A percentile compares a stretch with the other conserved stretches of the same genome.
These are phyloP conservation scores for Lepidochrysops patricia DNA, from an alignment of 2,888 invertebrate genomes.

Conservation along the genomic window DNA sequence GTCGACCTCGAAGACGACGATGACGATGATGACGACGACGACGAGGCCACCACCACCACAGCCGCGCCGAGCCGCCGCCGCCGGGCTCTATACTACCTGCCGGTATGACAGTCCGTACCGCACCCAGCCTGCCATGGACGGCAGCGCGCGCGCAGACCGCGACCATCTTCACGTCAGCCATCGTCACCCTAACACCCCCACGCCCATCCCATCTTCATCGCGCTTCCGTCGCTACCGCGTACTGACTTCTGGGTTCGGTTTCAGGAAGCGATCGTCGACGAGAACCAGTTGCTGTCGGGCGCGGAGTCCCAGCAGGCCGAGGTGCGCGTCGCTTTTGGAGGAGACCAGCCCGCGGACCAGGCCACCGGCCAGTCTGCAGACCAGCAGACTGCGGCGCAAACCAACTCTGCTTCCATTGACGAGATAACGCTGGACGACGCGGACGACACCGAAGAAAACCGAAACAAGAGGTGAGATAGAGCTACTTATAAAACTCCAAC, in stretches of 20 bases:
- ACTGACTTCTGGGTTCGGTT: slow-evolving; percentile 23
- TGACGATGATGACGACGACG: slow-evolving; percentile 75
- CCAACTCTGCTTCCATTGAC: slow-evolving; percentile 78
- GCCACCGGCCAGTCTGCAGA: slow-evolving; percentile 33
- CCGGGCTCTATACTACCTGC: slow-evolving; percentile 51
- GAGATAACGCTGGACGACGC: slow-evolving; percentile 81
- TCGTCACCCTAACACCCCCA: slow-evolving; percentile 29
- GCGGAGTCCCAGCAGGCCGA: slow-evolving; percentile 78
- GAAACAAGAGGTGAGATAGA: slow-evolving; percentile 79
- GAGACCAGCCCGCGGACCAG: slow-evolving; percentile 33
- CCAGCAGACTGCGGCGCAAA: slow-evolving; percentile 73
- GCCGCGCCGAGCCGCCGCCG: slow-evolving; percentile 36
- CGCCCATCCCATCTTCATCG: slow-evolving; percentile 33
- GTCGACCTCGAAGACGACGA: slow-evolving; percentile 70
- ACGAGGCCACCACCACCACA: slow-evolving; percentile 47
- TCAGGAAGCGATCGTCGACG: slow-evolving; percentile 60
- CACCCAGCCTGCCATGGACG: slow-evolving; percentile 67
- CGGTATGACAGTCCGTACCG: slow-evolving; percentile 57
- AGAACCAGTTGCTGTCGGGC: slow-evolving; percentile 65
- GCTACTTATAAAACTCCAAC: background rate
- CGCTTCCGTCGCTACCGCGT: slow-evolving; percentile 1
- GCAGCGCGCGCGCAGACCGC: slow-evolving; percentile 58
- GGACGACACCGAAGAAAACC: slow-evolving; percentile 83
- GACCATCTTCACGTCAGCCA: slow-evolving; percentile 33
- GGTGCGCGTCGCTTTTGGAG: slow-evolving; percentile 76